Evolutionary conservation across 1,140 invertebrate genomes (phyloP).

Genomic region (Diabrotica undecimpunctata): DNA sequence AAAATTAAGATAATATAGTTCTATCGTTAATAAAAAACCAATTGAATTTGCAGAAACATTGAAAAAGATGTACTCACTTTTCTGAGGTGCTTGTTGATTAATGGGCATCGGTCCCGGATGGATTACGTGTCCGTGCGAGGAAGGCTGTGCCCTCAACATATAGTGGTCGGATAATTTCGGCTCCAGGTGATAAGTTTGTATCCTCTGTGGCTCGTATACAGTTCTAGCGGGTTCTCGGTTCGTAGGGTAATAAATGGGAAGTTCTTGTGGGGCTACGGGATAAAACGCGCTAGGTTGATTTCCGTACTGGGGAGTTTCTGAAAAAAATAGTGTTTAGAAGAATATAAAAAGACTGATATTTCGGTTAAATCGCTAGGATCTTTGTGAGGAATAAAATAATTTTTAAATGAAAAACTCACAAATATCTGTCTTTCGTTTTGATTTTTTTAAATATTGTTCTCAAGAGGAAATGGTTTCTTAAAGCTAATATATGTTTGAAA

Average conservation of each 20-base stretch:
- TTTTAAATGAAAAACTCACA: too few relatives aligned
- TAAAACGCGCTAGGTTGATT: slow-evolving; percentile 40
- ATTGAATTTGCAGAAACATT: not conserved
- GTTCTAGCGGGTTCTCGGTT: slow-evolving; percentile 37
- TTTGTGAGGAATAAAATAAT: too few relatives aligned
- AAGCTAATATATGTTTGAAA: too few relatives aligned
- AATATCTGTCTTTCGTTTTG: too few relatives aligned
- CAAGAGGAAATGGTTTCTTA: too few relatives aligned
- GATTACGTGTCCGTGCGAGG: slow-evolving; percentile 38
- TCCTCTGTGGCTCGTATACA: slow-evolving; percentile 39
- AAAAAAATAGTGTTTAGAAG: slow-evolving; percentile 17
- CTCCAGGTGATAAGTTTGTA: slow-evolving; percentile 42
- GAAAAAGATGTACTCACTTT: slow-evolving; percentile 25
- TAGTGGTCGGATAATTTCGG: slow-evolving; percentile 42
- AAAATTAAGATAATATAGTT: too few relatives aligned
- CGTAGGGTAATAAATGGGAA: slow-evolving; percentile 42
- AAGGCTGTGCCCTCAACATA: slow-evolving; percentile 35
- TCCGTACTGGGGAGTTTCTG: slow-evolving; percentile 44
- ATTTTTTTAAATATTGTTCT: too few relatives aligned
- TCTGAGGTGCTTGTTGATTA: slow-evolving; percentile 38
- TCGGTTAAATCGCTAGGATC: too few relatives aligned
- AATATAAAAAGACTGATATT: too few relatives aligned
- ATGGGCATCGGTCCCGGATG: slow-evolving; percentile 40
- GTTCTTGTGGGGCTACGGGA: slow-evolving; percentile 38
- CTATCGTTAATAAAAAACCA: too few relatives aligned